Conservation (phyloP, 2,888 invertebrate genomes). For the Calameuta filiformis region DNA sequence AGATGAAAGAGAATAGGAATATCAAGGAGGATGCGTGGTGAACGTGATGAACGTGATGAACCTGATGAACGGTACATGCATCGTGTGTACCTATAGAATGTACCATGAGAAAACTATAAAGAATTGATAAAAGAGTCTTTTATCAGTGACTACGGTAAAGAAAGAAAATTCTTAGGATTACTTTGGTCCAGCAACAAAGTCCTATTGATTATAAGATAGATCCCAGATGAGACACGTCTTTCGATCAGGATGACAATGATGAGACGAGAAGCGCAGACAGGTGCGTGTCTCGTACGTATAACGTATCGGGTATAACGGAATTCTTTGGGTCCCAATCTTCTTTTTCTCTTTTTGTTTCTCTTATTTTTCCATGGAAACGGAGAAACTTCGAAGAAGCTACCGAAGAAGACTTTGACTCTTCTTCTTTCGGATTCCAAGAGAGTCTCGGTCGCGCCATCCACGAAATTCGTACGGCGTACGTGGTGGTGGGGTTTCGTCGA, state of each 20-base stretch:
- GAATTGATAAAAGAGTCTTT: background rate
- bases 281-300: background rate
- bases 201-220: background rate
- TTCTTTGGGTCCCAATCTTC: background rate
- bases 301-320: background rate
- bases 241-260: background rate
- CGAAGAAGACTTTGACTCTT: background rate
- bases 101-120: background rate
- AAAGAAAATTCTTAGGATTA: background rate
- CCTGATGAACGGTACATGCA: background rate
- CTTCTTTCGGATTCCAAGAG: background rate
- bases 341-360: background rate
- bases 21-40: background rate
- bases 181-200: background rate
- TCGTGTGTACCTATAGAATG: background rate
- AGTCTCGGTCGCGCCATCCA: background rate
- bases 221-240: background rate
- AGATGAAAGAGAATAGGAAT: background rate
- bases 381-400: background rate
- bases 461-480: background rate
- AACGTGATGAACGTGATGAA: no score
- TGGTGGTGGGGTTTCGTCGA: background rate
- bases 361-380: background rate
- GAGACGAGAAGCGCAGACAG: background rate
- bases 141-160: background rate